Base-by-base conservation (phyloP, 2,888 invertebrate species). In the Silvanus unidentatus region DNA sequence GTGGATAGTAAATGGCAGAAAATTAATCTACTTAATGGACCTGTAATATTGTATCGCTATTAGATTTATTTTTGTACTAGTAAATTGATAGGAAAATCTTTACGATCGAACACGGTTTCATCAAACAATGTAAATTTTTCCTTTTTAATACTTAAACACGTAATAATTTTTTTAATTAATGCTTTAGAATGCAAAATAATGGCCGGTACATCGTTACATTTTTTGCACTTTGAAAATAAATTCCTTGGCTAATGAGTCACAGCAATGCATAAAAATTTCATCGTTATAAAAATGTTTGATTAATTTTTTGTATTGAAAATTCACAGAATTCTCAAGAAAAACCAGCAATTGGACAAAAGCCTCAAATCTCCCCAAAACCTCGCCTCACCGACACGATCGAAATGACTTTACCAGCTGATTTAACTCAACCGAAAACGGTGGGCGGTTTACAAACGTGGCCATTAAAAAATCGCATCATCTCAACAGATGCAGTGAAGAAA, bases 361-460 rank as follows among this genome's bases (percentile, higher is more conserved):
- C 77, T 54, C 64, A 77, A 71, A 63, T 74, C 58, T 63, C 74
- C 56, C 69, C 70, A 50, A 63, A 78, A 71, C 64, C 70, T 4
- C 69, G 71, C 22, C 70, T 75, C 11, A 68, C 72, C 39, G 84
- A 84, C 42, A 80, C 80, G 0, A 79, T 84, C 57, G 84, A 84
- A 62, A 76, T 80, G 45, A 79, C 77, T 12, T 72, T 80, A 47
- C 84, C 84, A 1, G 76, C 78, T 1, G 84, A 84, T 55, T 57
- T 80, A 40, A 74, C 77, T 15, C 72, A 73, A 34, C 74, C 77
- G 15, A 72, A 73, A 34, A 52, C 60, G 8, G 55, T 68, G 3
- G 66, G 73, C 1, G 61, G 73, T 1, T 58, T 76, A 39, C 75
- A 77, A 47, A 77, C 79, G 43, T 81, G 81, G 80, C 80, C 81